These are phyloP conservation scores for Acipenser oxyrinchus DNA, from an alignment of 2,797 vertebrate species.

Conservation along the genomic window DNA sequence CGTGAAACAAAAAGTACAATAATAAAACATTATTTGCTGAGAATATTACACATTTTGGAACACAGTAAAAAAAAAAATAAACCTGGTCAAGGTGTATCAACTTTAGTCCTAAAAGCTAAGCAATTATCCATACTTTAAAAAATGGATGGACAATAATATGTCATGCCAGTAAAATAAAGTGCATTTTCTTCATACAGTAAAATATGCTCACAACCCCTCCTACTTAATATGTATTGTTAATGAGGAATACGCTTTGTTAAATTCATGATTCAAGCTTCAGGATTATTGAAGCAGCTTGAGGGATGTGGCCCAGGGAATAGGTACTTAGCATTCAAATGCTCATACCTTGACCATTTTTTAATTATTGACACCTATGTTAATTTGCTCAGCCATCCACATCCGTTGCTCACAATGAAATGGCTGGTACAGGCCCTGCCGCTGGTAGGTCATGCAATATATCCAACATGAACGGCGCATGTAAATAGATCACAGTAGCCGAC, in stretches of 20 bases:
- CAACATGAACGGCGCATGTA: conserved; percentile 40
- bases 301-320: background rate
- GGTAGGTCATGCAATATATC: conserved; percentile 12
- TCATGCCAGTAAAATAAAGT: too few relatives aligned
- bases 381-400: conserved; percentile 45
- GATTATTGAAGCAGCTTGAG: background rate
- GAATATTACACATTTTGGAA: too few relatives aligned
- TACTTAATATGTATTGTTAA: conserved; percentile 2
- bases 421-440: conserved; percentile 12
- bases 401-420: conserved; percentile 14
- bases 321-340: conserved; percentile 23
- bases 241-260: background rate
- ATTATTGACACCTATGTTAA: conserved; percentile 52
- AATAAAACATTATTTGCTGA: too few relatives aligned
- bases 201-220: too few relatives aligned
- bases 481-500: conserved; percentile 41
- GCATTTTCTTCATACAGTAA: too few relatives aligned
- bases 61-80: too few relatives aligned
- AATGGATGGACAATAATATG: too few relatives aligned
- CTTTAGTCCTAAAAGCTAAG: too few relatives aligned
- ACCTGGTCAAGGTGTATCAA: too few relatives aligned
- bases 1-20: too few relatives aligned
- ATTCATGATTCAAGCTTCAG: background rate
- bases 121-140: too few relatives aligned
- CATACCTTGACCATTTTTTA: conserved; percentile 37